phyloP scores from a whole-genome alignment of 1,140 invertebrate species.

The Aphelenchoides besseyi region DNA sequence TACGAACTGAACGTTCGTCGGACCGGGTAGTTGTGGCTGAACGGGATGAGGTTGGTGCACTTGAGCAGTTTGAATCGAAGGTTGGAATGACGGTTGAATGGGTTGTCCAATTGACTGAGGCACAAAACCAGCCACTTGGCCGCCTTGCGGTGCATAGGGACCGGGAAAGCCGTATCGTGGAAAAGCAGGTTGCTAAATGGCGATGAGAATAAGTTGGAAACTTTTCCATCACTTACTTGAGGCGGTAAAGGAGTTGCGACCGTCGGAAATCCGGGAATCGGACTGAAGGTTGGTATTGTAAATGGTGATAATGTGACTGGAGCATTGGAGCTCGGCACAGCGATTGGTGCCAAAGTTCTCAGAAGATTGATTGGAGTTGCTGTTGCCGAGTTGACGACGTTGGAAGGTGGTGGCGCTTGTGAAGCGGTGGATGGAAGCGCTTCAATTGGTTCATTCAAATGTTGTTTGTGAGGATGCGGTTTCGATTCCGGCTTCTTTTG shows the following conservation, averaged over 20 bases:
- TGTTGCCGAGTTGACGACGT: background rate
- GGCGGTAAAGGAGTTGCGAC: background rate
- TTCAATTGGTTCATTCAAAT: background rate
- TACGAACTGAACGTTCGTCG: slow-evolving; percentile 19
- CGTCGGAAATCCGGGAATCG: slow-evolving; percentile 18
- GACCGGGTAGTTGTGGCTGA: slow-evolving; percentile 19
- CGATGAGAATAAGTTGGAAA: background rate
- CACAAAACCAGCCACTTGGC: no score
- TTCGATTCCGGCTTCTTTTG: background rate
- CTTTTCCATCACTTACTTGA: slow-evolving; percentile 19
- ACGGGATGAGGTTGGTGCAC: slow-evolving; percentile 15
- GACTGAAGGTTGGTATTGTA: slow-evolving; percentile 18
- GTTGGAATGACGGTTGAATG: background rate
- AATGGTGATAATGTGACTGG: background rate
- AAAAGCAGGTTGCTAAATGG: background rate
- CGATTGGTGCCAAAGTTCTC: slow-evolving; percentile 19
- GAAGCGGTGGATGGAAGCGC: background rate
- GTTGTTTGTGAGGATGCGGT: background rate
- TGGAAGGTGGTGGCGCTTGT: slow-evolving; percentile 21
- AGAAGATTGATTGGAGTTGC: background rate
- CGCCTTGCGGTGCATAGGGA: background rate
- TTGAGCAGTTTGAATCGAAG: background rate
- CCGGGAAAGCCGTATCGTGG: slow-evolving; percentile 1
- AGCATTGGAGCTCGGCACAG: background rate
- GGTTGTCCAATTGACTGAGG: no score